Conservation (phyloP, 2,797 vertebrate species). For the Platyrinchus mystaceus region DNA sequence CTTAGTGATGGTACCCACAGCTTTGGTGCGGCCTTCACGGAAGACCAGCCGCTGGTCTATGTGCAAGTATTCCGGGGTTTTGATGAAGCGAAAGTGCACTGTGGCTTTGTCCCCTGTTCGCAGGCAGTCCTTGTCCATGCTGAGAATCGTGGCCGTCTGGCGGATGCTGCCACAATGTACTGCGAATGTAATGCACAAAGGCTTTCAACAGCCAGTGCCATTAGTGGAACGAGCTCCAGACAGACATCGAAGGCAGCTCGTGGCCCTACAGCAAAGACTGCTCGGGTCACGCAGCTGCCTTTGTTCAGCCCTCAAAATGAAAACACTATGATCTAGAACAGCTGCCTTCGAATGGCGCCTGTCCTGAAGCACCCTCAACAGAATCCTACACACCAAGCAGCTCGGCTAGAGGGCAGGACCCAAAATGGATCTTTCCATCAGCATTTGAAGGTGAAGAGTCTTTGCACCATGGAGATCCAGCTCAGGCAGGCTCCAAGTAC, state of each 20-base stretch:
- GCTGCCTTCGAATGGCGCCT: neutral
- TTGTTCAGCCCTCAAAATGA: neutral
- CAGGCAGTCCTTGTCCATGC: constrained; percentile 95
- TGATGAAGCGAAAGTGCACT: constrained; percentile 96
- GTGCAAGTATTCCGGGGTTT: constrained; percentile 93
- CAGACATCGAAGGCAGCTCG: neutral
- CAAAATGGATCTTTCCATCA: neutral
- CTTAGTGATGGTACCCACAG: constrained; percentile 95
- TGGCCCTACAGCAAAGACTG: neutral
- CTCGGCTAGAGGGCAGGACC: neutral
- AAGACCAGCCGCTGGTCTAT: constrained; percentile 93
- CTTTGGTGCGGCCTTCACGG: constrained; percentile 94
- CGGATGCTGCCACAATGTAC: constrained; percentile 92
- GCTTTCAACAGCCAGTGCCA: neutral
- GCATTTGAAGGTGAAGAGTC: neutral
- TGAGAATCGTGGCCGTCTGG: constrained; percentile 94
- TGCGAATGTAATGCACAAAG: neutral
- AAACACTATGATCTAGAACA: neutral
- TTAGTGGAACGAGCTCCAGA: neutral
- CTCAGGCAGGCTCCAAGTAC: neutral
- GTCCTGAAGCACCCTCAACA: neutral
- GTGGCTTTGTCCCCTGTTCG: constrained; percentile 95
- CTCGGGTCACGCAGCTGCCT: accelerated
- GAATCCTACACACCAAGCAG: neutral
- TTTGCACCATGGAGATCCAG: neutral